Evolutionary conservation across 2,888 invertebrate species (phyloP).

Genomic region (Hydroisotoma schaefferi): DNA sequence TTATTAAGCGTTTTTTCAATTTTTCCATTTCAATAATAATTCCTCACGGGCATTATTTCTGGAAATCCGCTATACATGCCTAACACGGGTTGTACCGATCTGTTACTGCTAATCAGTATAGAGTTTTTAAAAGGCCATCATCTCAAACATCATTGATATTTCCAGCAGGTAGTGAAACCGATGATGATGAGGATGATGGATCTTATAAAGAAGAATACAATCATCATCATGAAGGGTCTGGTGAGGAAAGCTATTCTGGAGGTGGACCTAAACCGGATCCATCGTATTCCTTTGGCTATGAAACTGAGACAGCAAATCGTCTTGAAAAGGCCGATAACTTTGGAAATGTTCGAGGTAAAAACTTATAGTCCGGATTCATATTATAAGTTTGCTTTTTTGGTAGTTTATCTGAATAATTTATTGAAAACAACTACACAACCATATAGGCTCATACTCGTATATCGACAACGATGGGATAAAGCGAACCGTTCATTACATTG

Average conservation of each 20-base stretch:
- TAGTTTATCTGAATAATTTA: no score
- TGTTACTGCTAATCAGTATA: no score
- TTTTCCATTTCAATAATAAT: no score
- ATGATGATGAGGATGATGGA: not conserved
- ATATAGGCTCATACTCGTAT: constrained; percentile 7
- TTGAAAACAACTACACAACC: no score
- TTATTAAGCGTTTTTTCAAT: no score
- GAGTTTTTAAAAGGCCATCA: not conserved
- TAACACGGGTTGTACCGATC: no score
- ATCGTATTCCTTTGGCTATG: constrained; percentile 43
- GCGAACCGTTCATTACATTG: constrained; percentile 40
- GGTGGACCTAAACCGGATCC: constrained; percentile 24
- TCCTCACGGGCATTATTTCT: no score
- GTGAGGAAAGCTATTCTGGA: no score
- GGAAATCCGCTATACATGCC: no score
- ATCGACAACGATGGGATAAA: constrained; percentile 35
- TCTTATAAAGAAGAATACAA: not conserved
- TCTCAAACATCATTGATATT: not conserved
- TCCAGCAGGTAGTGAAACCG: not conserved
- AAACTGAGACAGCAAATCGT: constrained; percentile 35
- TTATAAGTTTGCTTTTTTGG: no score
- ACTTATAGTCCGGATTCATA: constrained; percentile 36
- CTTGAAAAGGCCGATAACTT: constrained; percentile 36
- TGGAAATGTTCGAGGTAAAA: constrained; percentile 41
- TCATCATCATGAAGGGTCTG: not conserved